Evolutionary conservation across 2,888 invertebrate genomes (phyloP), one percentile per base, ranked within the genome.

Genomic region (Agrochola macilenta): DNA sequence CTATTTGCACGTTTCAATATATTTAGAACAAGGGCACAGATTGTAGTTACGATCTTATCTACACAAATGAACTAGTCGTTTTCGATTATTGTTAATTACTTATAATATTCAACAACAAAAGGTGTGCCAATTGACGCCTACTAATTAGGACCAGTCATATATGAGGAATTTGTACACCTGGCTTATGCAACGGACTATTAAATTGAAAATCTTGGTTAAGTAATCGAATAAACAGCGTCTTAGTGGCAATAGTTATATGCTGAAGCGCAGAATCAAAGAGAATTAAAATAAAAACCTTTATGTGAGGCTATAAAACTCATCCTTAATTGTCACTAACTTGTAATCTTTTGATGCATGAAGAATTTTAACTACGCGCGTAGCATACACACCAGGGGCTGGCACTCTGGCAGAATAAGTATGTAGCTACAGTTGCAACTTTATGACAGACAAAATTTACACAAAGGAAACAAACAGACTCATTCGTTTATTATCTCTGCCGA

Each of bases 401-500:
- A 52, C 35, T 71, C 57, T 39, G n/a, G 69, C 69, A 63, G 72
- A 76, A 82, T 81, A 79, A 82, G 76, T 84, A 86, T 86, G 84
- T 87, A 81, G 71, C 88, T 90, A 89, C 88, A 89, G 90, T 89
- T 90, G 91, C 90, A 86, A 91, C 88, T 92, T 91, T 91, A 91
- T 92, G 90, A 91, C 88, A 85, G 90, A 88, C 90, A 87, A 90
- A 89, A 92, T 90, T 89, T 89, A 91, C 88, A 92, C 91, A 92
- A 91, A 92, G 90, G 90, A 90, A 91, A 91, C 85, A 90, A 89
- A 91, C 88, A 89, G 87, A 87, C 87, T 88, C 89, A 90, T 92
- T 89, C 90, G 92, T 94, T 91, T 93, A 94, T 93, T 92, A 93
- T 94, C 93, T 91, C 90, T 86, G 74, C 82, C 87, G 83, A 89